These are phyloP conservation scores for Stegostoma tigrinum DNA, from an alignment of 2,113 vertebrate species.

Conservation along the genomic window DNA sequence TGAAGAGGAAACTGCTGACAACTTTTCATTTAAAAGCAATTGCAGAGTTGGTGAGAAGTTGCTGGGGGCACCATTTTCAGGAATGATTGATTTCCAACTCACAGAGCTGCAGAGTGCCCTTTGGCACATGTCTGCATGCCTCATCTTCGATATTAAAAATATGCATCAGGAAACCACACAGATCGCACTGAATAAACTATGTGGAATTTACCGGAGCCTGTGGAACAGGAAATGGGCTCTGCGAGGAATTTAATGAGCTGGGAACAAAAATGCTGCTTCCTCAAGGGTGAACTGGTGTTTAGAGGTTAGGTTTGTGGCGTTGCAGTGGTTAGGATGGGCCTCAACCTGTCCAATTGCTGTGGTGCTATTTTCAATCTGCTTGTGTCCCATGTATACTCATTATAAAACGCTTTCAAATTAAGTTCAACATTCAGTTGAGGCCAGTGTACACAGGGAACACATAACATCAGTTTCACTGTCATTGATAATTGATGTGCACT, in stretches of 20 bases:
- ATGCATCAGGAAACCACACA: not conserved
- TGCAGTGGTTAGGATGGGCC: too few relatives aligned
- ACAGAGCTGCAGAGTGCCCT: not conserved
- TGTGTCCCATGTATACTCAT: not conserved
- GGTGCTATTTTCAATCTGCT: not conserved
- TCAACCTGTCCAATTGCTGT: not conserved
- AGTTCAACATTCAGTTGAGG: not conserved
- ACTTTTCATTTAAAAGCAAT: not conserved
- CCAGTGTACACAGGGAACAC: not conserved
- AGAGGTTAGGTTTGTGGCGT: not conserved
- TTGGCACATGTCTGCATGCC: not conserved
- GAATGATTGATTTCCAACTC: not conserved
- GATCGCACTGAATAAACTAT: too few relatives aligned
- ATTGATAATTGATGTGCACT: not conserved
- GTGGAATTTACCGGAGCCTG: not conserved
- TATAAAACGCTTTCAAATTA: not conserved
- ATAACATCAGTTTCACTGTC: not conserved
- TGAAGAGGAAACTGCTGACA: not conserved
- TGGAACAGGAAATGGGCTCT: not conserved
- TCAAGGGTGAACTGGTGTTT: too few relatives aligned
- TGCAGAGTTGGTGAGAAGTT: not conserved
- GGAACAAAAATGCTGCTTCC: not conserved
- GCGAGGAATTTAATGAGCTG: not conserved
- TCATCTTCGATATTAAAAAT: not conserved
- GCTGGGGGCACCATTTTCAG: not conserved